These are phyloP conservation scores for Lutjanus argentimaculatus DNA, from an alignment of 2,797 vertebrate species.

Conservation along the genomic window DNA sequence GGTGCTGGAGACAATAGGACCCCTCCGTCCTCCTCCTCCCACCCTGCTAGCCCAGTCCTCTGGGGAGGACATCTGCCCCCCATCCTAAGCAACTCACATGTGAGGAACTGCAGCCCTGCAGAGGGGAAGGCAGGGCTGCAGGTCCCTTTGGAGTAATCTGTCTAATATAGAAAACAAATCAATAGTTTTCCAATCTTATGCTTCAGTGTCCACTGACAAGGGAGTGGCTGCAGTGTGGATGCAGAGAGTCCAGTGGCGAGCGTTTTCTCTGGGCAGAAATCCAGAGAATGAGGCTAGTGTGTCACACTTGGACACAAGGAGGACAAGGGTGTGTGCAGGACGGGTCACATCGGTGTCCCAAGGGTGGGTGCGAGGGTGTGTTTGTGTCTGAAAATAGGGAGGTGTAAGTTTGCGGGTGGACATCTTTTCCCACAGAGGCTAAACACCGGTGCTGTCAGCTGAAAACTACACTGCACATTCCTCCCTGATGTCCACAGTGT, in stretches of 20 bases:
- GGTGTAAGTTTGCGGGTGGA: slow-evolving; percentile 58
- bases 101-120: slow-evolving; percentile 41
- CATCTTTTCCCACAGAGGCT: slow-evolving; percentile 64
- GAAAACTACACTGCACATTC: slow-evolving; percentile 49
- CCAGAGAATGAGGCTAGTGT: slow-evolving; percentile 72
- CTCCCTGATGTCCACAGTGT: slow-evolving; percentile 44
- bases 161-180: slow-evolving; percentile 43
- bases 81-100: slow-evolving; percentile 27
- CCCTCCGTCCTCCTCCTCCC: slow-evolving; percentile 64
- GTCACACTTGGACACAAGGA: slow-evolving; percentile 49
- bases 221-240: slow-evolving; percentile 1
- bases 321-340: slow-evolving; percentile 53
- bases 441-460: slow-evolving; percentile 49
- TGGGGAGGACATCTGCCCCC: slow-evolving; percentile 71
- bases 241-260: slow-evolving; percentile 14
- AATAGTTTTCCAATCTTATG: slow-evolving; percentile 20
- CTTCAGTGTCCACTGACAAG: too few species aligned
- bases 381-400: slow-evolving; percentile 75
- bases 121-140: slow-evolving; percentile 10
- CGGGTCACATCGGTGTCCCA: slow-evolving; percentile 62
- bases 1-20: slow-evolving; percentile 82
- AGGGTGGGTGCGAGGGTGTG: slow-evolving; percentile 27
- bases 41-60: slow-evolving; percentile 48
- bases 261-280: slow-evolving; percentile 37
- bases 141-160: slow-evolving; percentile 23